A percentile compares a stretch with the other conserved stretches of the same genome.
phyloP scores from a whole-genome alignment of 2,888 invertebrate species.

The Sylvicola fuscatus region DNA sequence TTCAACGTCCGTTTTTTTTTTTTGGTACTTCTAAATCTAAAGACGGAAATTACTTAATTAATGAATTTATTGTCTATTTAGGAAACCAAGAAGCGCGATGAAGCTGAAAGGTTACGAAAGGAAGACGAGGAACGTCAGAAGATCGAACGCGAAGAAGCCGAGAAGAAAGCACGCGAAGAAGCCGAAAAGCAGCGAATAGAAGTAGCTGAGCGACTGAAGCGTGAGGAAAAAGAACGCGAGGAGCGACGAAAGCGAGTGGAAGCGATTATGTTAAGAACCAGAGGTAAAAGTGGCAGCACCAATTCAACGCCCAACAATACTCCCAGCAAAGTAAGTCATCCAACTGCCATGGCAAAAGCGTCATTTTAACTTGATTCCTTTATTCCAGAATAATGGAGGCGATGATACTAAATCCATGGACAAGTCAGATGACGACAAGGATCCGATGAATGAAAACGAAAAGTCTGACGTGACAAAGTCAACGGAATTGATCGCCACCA shows the following conservation, averaged over 20 bases:
- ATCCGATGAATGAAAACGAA: constrained; percentile 2
- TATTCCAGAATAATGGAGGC: constrained; percentile 3
- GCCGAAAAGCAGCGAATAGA: constrained; percentile 67
- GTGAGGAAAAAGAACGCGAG: constrained; percentile 76
- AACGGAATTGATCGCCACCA: constrained; percentile 3
- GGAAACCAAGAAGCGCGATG: constrained; percentile 54
- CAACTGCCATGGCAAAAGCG: constrained; percentile 7
- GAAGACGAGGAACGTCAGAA: constrained; percentile 42
- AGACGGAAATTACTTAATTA: no score
- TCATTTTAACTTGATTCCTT: background rate
- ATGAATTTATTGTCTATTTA: constrained; percentile 15
- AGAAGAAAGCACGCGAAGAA: constrained; percentile 62
- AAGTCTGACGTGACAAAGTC: constrained; percentile 6
- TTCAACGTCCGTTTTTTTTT: no score
- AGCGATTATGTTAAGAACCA: constrained; percentile 81
- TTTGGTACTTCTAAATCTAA: no score
- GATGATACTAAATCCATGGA: constrained; percentile 3
- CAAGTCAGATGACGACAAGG: constrained; percentile 5
- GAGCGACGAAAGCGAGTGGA: constrained; percentile 77
- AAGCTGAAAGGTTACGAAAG: constrained; percentile 52
- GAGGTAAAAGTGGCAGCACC: constrained; percentile 7
- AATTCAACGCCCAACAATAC: constrained; percentile 6
- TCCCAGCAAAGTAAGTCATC: constrained; percentile 7
- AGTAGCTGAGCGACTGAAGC: constrained; percentile 59
- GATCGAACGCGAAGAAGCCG: constrained; percentile 52